Percentiles rank a stretch among this genome's conserved stretches.
These are phyloP conservation scores for Tryphoninae sp. DNA, from an alignment of 2,888 invertebrate species.

Conservation along the genomic window DNA sequence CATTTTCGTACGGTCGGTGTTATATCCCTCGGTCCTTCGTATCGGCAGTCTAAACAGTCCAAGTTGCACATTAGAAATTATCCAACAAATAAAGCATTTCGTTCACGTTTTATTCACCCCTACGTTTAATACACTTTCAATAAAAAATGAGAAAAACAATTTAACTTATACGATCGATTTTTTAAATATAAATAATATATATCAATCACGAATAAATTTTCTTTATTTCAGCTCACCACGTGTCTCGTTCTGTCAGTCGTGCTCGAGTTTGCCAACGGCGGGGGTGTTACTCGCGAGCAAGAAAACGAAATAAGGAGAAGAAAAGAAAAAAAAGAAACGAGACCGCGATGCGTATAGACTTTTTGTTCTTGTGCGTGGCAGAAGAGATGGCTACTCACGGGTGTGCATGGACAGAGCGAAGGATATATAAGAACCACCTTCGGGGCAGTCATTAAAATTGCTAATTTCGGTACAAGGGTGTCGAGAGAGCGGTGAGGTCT, in stretches of 20 bases:
- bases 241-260: neutral
- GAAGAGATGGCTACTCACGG: constrained; percentile 35
- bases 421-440: constrained; percentile 51
- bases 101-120: no score
- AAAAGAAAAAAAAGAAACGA: neutral
- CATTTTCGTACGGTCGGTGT: constrained; percentile 25
- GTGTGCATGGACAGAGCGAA: constrained; percentile 28
- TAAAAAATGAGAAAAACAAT: neutral
- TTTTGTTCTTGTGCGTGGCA: constrained; percentile 25
- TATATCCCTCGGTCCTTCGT: constrained; percentile 14
- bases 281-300: constrained; percentile 36
- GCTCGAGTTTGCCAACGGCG: constrained; percentile 33
- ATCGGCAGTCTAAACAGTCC: constrained; percentile 48
- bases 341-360: constrained; percentile 10
- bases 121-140: neutral
- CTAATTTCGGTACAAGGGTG: constrained; percentile 71
- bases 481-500: constrained; percentile 62
- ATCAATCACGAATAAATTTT: neutral
- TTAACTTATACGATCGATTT: no score
- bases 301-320: neutral
- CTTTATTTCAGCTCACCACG: neutral
- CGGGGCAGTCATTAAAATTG: constrained; percentile 73
- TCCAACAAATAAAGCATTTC: neutral
- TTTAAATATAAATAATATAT: neutral
- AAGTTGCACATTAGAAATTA: constrained; percentile 33